Percentiles rank a stretch among this genome's conserved stretches.
Conservation (phyloP, 2,113 vertebrate species). For the Bos taurus region DNA sequence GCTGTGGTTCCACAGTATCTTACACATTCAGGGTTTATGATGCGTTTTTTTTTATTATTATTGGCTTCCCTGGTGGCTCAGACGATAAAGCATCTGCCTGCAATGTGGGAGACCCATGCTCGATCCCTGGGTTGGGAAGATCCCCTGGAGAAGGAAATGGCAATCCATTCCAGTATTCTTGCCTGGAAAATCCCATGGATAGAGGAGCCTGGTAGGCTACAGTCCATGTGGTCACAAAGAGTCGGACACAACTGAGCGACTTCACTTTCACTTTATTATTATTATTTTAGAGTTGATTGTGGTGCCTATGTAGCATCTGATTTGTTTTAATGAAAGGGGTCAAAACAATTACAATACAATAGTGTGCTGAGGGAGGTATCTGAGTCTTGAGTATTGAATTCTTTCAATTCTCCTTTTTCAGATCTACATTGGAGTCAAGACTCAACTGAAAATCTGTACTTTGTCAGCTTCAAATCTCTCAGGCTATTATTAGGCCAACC, state of each 20-base stretch:
- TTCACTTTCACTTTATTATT: background rate
- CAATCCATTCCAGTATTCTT: too few species aligned
- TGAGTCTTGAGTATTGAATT: background rate
- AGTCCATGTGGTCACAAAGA: too few species aligned
- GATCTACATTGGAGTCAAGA: background rate
- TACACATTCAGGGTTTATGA: background rate
- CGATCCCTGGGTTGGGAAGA: too few species aligned
- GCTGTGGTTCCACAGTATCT: background rate
- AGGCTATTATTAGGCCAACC: conserved; percentile 23
- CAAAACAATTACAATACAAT: background rate
- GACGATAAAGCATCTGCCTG: too few species aligned
- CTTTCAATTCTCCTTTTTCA: background rate
- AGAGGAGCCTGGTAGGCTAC: too few species aligned
- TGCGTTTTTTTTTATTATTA: background rate
- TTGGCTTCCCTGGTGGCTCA: background rate
- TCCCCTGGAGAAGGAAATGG: too few species aligned
- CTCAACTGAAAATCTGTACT: background rate
- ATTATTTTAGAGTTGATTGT: background rate
- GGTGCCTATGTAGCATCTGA: background rate
- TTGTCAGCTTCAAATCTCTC: background rate
- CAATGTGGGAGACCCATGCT: too few species aligned
- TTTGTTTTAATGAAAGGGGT: background rate
- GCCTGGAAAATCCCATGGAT: too few species aligned
- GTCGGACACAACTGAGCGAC: too few species aligned
- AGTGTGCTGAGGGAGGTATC: background rate